Evolutionary conservation across 1,140 invertebrate genomes (phyloP), one percentile per base, ranked within the genome.

Genomic region (Solenopsis fugax): DNA sequence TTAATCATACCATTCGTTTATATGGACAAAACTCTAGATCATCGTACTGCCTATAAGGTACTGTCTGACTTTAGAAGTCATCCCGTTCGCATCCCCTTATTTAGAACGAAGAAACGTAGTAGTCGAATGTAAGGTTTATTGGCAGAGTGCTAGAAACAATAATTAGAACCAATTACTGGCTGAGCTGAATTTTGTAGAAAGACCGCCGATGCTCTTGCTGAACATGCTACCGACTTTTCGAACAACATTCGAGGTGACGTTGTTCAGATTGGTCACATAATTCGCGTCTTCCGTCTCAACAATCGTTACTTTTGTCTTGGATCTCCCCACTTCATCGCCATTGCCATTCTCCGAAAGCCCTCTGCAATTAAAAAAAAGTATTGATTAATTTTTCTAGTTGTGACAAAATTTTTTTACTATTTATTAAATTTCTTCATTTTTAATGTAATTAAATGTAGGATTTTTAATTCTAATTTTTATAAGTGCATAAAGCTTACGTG

Each of bases 151-250:
- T 90, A 88, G 71, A 90, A 91, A 87, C 85, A 86, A 87, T 86
- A 81, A 93, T 91, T 97, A 97, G 95, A 97, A 97, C 97, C 97
- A 97, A 93, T 96, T 96, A 88, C 94, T 96, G 58, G 97, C 96
- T 92, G 96, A 96, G 37, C 97, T 97, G 72, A 98, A 96, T 95
- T 98, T 98, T 69, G 97, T 97, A 90, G 97, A 97, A 90, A 98
- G 96, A 88, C 97, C 97, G 85, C 97, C 97, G 84, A 98, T 97
- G 80, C 97, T 97, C 94, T 98, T 98, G 64, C 98, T 97, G 91
- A 98, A 97, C 93, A 98, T 97, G 93, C 97, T 97, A 88, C 97
- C 97, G 91, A 98, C 96, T 93, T 97, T 96, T 50, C 97, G 97
- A 69, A 97, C 97, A 85, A 98, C 97, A 89, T 97, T 97, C 67